A percentile compares a stretch with the other conserved stretches of the same genome.
Conservation (phyloP, 37 sponge, comb jelly and placozoan genomes). For the Ianthella basta region DNA sequence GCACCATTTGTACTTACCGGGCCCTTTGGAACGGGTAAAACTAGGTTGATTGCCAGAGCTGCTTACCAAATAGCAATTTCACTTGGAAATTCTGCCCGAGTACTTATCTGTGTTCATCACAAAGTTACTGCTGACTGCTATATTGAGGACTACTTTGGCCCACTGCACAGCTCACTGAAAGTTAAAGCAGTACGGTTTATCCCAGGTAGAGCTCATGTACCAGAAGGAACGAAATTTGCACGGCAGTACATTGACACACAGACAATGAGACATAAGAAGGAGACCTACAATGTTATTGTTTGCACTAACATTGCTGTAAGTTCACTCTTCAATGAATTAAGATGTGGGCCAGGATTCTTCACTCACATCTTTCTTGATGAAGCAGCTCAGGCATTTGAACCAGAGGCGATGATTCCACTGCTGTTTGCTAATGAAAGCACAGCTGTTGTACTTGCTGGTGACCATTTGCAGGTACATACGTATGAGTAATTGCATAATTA, state of each 20-base stretch:
- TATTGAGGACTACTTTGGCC: constrained; percentile 44
- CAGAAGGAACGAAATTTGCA: background rate
- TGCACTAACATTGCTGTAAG: constrained; percentile 14
- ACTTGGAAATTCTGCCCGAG: background rate
- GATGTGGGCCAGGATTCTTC: constrained; percentile 23
- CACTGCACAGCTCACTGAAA: background rate
- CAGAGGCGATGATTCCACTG: constrained; percentile 70
- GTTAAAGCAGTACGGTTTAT: background rate
- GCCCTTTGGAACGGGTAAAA: constrained; percentile 59
- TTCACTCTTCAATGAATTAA: background rate
- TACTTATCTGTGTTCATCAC: constrained; percentile 52
- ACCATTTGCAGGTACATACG: constrained; percentile 73
- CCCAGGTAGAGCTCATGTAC: background rate
- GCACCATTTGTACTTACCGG: constrained; percentile 44
- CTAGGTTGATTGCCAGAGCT: constrained; percentile 41
- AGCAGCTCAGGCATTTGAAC: constrained; percentile 79
- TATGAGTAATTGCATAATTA: background rate
- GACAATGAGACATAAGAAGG: background rate
- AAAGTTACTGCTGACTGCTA: constrained; percentile 34
- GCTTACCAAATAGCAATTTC: constrained; percentile 24
- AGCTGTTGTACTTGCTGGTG: constrained; percentile 76
- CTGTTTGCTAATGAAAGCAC: constrained; percentile 48
- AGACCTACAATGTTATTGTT: constrained; percentile 37
- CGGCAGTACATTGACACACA: background rate
- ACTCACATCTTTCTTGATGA: constrained; percentile 83